Conservation (phyloP, 2,113 vertebrate species). For the Eulacestoma nigropectus region DNA sequence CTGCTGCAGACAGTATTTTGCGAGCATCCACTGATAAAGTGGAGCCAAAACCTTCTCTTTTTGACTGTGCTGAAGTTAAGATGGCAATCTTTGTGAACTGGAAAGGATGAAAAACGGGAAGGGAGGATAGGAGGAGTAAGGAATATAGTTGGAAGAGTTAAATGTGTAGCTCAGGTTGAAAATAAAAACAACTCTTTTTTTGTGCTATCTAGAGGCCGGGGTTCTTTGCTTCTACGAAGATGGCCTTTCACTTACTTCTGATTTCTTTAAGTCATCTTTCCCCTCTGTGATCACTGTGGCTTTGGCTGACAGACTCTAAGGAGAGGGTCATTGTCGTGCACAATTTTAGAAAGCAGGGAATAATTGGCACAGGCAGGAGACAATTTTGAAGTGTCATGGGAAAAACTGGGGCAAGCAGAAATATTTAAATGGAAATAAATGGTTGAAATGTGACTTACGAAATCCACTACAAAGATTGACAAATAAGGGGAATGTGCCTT, state of each 20-base stretch:
- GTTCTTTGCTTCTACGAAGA: neutral
- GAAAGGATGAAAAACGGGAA: neutral
- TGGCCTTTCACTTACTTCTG: constrained; percentile 8
- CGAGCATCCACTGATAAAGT: neutral
- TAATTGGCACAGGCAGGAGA: neutral
- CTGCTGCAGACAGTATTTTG: neutral
- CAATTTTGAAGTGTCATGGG: constrained; percentile 17
- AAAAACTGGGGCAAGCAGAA: constrained; percentile 24
- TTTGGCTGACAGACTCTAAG: neutral
- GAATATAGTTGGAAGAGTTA: neutral
- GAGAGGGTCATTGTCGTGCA: neutral
- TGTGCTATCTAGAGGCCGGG: neutral
- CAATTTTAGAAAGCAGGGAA: neutral
- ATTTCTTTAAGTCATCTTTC: neutral
- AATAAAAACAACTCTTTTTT: neutral
- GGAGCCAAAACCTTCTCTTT: neutral
- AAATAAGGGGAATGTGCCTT: neutral
- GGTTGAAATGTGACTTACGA: constrained; percentile 9
- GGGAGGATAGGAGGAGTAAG: neutral
- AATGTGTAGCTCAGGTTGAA: neutral
- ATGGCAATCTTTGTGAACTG: neutral
- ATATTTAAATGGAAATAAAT: constrained; percentile 31
- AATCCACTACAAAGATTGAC: constrained; percentile 12
- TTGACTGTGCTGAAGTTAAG: neutral
- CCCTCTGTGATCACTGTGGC: neutral